These are phyloP conservation scores for Callochromis pleurospilus DNA, from an alignment of 2,113 vertebrate species.

Conservation along the genomic window DNA sequence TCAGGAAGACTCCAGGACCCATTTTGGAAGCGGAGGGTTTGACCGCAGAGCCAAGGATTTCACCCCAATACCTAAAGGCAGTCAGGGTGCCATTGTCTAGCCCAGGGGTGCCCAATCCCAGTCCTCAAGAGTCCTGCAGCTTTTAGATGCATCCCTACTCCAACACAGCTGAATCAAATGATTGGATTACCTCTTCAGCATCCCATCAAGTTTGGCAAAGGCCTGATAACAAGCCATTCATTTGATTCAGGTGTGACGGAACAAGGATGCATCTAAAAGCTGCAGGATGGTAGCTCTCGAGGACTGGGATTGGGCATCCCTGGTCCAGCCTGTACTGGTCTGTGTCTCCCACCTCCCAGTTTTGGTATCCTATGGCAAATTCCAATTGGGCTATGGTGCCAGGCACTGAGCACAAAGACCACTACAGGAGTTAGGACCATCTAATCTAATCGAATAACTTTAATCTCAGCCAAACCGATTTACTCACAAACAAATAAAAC, in stretches of 20 bases:
- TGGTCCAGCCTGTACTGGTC: accelerated
- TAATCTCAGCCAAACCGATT: too few relatives aligned
- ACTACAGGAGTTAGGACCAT: not conserved
- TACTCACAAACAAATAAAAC: accelerated
- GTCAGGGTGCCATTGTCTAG: not conserved
- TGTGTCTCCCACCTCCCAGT: accelerated
- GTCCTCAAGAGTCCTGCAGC: not conserved
- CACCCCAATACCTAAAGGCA: not conserved
- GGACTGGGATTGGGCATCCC: not conserved
- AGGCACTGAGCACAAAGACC: not conserved
- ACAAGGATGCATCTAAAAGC: not conserved
- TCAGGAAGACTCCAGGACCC: not conserved
- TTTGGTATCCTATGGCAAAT: not conserved
- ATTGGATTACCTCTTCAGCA: not conserved
- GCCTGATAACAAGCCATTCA: not conserved
- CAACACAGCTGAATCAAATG: not conserved
- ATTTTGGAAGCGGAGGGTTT: accelerated
- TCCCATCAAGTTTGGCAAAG: not conserved
- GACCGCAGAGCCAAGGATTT: not conserved
- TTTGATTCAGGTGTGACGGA: not conserved
- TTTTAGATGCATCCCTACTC: not conserved
- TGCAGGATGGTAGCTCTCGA: not conserved
- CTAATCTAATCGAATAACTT: too few relatives aligned
- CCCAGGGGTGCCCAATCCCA: not conserved
- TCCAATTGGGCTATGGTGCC: not conserved